Percentiles rank a stretch among this genome's conserved stretches.
These are phyloP conservation scores for Griposia aprilina DNA, from an alignment of 2,888 invertebrate genomes.

Conservation along the genomic window DNA sequence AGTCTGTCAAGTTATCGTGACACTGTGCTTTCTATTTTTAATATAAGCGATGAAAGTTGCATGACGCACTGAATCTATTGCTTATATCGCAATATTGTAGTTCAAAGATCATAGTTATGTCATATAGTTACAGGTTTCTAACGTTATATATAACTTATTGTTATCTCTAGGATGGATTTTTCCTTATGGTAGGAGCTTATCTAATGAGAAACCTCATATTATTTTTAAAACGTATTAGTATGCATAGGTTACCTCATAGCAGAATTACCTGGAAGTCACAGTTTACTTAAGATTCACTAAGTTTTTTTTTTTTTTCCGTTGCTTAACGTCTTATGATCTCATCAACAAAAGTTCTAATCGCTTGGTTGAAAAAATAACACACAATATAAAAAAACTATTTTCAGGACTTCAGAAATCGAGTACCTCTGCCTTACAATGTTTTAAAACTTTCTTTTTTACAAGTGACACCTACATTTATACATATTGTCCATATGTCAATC, in stretches of 20 bases:
- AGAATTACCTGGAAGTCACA: no score
- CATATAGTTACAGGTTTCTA: not conserved
- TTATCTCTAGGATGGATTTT: not conserved
- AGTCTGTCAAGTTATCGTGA: not conserved
- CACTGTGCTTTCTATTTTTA: not conserved
- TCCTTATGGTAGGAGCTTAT: not conserved
- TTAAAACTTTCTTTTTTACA: no score
- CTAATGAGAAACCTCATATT: not conserved
- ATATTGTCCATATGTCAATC: not conserved
- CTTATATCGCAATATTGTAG: not conserved
- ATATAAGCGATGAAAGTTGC: not conserved
- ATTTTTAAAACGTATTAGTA: no score
- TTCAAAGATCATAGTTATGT: constrained; percentile 26
- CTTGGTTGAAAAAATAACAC: no score
- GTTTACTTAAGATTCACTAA: no score
- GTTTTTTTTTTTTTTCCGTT: not conserved
- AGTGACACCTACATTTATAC: no score
- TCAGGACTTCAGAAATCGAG: not conserved
- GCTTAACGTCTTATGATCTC: not conserved
- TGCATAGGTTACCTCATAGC: no score
- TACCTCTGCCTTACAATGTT: not conserved
- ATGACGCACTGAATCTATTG: not conserved
- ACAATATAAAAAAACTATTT: not conserved
- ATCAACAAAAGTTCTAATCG: no score
- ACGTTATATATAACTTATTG: not conserved